Conservation (phyloP, 2,888 invertebrate genomes). For the Eristalis arbustorum region DNA sequence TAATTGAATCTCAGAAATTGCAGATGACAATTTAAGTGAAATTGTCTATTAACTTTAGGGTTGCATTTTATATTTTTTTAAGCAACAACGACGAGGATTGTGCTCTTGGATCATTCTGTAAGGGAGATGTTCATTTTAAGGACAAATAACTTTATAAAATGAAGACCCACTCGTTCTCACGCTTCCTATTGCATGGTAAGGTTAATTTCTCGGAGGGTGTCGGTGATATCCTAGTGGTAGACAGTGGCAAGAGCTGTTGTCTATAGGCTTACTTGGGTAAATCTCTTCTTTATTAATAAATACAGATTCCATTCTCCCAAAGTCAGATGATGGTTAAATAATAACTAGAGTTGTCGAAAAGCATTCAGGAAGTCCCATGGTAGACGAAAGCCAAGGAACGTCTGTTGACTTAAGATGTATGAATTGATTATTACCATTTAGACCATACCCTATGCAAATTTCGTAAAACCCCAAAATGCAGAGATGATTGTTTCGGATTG, state of each 20-base stretch:
- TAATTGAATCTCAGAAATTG: slow-evolving; percentile 69
- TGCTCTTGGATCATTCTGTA: neutral
- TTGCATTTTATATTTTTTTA: neutral
- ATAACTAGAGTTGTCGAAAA: too few relatives aligned
- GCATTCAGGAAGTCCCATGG: neutral
- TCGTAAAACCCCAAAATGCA: neutral
- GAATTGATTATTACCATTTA: neutral
- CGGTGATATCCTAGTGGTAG: too few relatives aligned
- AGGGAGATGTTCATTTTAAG: too few relatives aligned
- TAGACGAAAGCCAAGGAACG: neutral
- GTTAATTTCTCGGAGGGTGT: too few relatives aligned
- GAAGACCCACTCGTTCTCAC: too few relatives aligned
- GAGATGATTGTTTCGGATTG: neutral
- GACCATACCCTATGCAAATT: neutral
- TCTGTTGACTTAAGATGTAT: neutral
- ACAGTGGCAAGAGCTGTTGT: too few relatives aligned
- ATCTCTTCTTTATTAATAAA: too few relatives aligned
- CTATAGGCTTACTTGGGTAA: too few relatives aligned
- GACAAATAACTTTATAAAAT: too few relatives aligned
- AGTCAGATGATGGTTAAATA: too few relatives aligned
- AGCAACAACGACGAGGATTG: neutral
- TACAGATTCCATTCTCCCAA: too few relatives aligned
- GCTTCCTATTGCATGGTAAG: too few relatives aligned
- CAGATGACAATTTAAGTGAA: slow-evolving; percentile 70
- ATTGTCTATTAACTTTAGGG: slow-evolving; percentile 52